A percentile compares a stretch with the other conserved stretches of the same genome.
phyloP scores from a whole-genome alignment of 2,888 invertebrate genomes.

The Calliopum simillimum region DNA sequence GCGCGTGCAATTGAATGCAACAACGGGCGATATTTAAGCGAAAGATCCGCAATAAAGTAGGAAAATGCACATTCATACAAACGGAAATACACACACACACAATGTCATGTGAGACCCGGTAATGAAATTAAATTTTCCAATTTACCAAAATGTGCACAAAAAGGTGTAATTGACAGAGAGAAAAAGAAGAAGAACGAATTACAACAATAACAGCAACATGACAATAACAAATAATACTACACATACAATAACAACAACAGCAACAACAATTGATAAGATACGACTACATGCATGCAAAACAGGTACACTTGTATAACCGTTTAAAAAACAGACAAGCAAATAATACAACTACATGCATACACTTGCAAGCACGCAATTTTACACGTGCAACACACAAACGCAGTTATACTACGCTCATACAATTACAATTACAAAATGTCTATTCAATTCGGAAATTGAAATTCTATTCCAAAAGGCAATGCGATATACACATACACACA shows the following conservation, averaged over 20 bases:
- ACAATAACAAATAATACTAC: conserved; percentile 10
- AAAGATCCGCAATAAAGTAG: conserved; percentile 12
- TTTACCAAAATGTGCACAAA: conserved; percentile 22
- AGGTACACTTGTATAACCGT: not conserved
- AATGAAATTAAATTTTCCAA: conserved; percentile 30
- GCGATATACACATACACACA: conserved; percentile 16
- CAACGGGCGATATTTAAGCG: conserved; percentile 3
- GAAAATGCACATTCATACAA: conserved; percentile 19
- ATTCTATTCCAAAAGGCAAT: conserved; percentile 24
- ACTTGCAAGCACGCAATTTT: not conserved
- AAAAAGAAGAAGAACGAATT: not conserved
- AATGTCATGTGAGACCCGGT: not conserved
- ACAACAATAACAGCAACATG: conserved; percentile 7
- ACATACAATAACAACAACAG: not conserved
- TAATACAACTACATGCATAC: not conserved
- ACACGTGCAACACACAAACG: not conserved
- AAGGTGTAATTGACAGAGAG: not conserved
- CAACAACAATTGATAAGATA: conserved; percentile 3
- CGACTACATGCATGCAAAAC: not conserved
- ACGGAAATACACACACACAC: conserved; percentile 13
- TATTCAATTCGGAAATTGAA: conserved; percentile 28
- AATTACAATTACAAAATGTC: conserved; percentile 21
- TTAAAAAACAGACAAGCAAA: not conserved
- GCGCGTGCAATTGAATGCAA: not conserved
- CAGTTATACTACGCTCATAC: not conserved